Evolutionary conservation across 2,797 vertebrate genomes (phyloP).

Genomic region (Sitta carolinensis): DNA sequence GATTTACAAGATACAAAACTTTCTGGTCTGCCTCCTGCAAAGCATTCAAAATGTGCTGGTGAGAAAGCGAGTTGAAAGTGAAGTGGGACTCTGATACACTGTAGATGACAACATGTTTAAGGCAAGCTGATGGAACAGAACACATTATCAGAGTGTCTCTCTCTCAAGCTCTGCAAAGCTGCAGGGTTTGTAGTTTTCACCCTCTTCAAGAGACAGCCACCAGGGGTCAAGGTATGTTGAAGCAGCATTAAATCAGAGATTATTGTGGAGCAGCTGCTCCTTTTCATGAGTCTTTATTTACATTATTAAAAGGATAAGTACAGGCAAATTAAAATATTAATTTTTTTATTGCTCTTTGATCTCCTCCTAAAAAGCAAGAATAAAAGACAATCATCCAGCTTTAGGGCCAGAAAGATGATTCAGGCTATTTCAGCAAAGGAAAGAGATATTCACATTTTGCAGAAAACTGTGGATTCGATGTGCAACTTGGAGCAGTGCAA

Average conservation of each 20-base stretch:
- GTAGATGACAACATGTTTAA: not conserved
- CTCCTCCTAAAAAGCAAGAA: not conserved
- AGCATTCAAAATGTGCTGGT: not conserved
- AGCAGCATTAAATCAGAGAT: conserved; percentile 1
- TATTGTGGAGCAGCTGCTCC: not conserved
- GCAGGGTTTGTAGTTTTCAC: not conserved
- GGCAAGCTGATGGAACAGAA: not conserved
- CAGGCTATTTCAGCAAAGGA: not conserved
- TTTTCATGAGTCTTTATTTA: conserved; percentile 5
- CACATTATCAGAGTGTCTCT: not conserved
- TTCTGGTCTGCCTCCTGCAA: not conserved
- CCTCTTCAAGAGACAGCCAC: not conserved
- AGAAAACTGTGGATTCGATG: not conserved
- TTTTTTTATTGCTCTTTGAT: conserved; percentile 19
- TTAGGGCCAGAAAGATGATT: not conserved
- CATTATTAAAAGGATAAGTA: conserved; percentile 6
- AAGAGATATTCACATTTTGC: not conserved
- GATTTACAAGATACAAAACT: not conserved
- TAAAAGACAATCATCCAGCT: not conserved
- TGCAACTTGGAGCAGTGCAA: not conserved
- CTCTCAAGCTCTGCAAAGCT: not conserved
- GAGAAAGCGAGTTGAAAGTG: not conserved
- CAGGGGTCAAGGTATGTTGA: not conserved
- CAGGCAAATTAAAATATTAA: not conserved
- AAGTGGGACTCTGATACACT: not conserved